These are phyloP conservation scores for Cheilosia soror DNA, from an alignment of 2,888 invertebrate species.

Conservation along the genomic window DNA sequence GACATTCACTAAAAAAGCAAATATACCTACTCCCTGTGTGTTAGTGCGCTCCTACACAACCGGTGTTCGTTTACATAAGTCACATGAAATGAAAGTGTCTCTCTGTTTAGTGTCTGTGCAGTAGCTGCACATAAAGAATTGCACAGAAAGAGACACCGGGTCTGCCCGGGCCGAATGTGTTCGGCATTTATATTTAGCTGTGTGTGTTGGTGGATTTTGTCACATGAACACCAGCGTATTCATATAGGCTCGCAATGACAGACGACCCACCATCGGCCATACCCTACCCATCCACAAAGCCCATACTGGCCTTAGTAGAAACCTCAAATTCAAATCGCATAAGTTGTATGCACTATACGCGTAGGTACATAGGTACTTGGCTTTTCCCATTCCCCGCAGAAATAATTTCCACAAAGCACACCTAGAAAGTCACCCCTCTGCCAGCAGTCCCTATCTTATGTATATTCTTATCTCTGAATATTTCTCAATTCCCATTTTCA, in stretches of 20 bases:
- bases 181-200: constrained; percentile 36
- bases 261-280: constrained; percentile 9
- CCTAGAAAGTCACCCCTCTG: neutral
- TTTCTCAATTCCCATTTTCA: constrained; percentile 42
- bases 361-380: neutral
- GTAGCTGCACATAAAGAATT: constrained; percentile 51
- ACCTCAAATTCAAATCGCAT: constrained; percentile 18
- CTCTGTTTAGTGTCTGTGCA: constrained; percentile 61
- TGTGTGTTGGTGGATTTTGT: constrained; percentile 34
- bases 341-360: neutral
- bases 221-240: constrained; percentile 23
- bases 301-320: neutral
- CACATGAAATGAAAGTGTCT: constrained; percentile 60
- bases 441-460: neutral
- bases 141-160: constrained; percentile 71
- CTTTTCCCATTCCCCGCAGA: neutral
- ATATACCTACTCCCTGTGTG: constrained; percentile 22
- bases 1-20: constrained; percentile 28
- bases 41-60: constrained; percentile 11
- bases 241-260: neutral
- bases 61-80: constrained; percentile 70
- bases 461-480: constrained; percentile 13
- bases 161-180: constrained; percentile 65
- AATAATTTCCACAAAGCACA: neutral
- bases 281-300: neutral